Base-by-base conservation (phyloP, 2,888 invertebrate genomes). In the Marronus borbonicus region DNA sequence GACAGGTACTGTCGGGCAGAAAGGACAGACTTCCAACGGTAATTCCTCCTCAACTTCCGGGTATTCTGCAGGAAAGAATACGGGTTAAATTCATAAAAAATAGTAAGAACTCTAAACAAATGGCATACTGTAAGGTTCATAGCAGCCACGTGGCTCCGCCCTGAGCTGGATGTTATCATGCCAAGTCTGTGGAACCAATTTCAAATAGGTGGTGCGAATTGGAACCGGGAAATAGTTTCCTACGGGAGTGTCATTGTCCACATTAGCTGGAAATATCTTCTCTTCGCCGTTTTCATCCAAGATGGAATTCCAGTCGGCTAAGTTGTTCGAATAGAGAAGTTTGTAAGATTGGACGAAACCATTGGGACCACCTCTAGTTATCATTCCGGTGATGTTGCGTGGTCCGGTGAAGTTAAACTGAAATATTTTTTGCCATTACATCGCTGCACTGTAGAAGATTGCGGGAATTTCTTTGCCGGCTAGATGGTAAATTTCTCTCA, bases 61-160 rank as follows among this genome's bases (percentile, higher is more conserved):
- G 12, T 17, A 10, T 20, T 39, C 44, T 55, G 44, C 76, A 50
- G 52, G n/a, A 65, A 72, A 12, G 8, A 1, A 31, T 31, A 49
- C 24, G 7, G 24, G 5, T 10, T 12, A 24, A 50, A 50, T 20
- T 12, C 20, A 7, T 3, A 12, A n/a, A 1, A n/a, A 49, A 52
- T 52, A 52, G 5, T 52, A 17, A 12, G 28, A 2, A 44, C 44
- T 10, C 24, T 0, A n/a, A 39, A 36, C 2, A 36, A 28, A 20
- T 14, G 55, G 89, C 91, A 91, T 89, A 92, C 92, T 90, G 86
- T 95, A 95, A 1, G 94, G 93, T 81, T 92, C 89, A 82, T 91
- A 96, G 86, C 97, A 97, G 5, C 97, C 97, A 14, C 93, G 89
- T 0, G 96, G 91, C 84, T 97, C 96, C 0, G 94, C 88, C 78